Conservation (phyloP, 1,140 invertebrate species). For the Aphelenchoides fujianensis region DNA sequence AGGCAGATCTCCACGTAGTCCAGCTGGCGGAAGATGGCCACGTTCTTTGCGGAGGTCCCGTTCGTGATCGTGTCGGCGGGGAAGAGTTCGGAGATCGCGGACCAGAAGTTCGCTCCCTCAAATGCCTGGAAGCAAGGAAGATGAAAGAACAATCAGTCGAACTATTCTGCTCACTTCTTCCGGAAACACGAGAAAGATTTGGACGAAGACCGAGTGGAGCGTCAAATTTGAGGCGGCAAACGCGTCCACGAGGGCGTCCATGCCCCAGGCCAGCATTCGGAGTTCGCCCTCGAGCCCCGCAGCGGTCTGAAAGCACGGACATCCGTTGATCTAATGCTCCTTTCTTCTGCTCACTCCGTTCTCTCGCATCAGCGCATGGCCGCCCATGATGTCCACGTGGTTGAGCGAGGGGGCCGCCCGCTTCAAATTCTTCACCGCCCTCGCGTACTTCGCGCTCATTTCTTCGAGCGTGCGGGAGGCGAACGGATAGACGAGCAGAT, state of each 20-base stretch:
- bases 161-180: neutral
- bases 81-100: neutral
- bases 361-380: neutral
- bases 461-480: neutral
- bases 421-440: neutral
- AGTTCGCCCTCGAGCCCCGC: neutral
- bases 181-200: conserved; percentile 8
- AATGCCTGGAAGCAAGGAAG: no score
- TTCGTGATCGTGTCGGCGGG: neutral
- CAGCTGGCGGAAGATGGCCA: neutral
- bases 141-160: no score
- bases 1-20: neutral
- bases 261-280: neutral
- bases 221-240: neutral
- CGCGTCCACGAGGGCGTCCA: neutral
- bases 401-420: neutral
- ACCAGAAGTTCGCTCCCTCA: neutral
- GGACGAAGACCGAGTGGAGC: neutral
- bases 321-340: no score
- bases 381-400: conserved; percentile 1
- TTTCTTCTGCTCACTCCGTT: neutral
- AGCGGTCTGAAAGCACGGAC: neutral
- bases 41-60: neutral
- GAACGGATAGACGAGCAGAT: conserved; percentile 2
- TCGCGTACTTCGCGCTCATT: neutral